Percentiles rank a stretch among this genome's conserved stretches.
phyloP scores from a whole-genome alignment of 2,797 vertebrate genomes.

The Rhyacichthys aspro region DNA sequence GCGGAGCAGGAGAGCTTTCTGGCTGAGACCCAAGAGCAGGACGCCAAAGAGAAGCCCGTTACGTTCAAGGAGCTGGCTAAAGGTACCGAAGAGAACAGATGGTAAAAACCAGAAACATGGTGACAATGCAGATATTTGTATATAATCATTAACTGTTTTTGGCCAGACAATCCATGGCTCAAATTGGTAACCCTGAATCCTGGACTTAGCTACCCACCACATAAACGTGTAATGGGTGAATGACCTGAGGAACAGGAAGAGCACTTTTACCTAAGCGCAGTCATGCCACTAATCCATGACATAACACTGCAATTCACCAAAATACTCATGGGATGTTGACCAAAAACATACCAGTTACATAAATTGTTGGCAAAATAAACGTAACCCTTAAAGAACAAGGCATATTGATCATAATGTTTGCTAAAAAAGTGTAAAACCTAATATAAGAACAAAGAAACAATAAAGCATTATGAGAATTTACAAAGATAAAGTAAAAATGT shows the following conservation, averaged over 20 bases:
- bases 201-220: neutral
- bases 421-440: too few relatives aligned
- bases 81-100: conserved; percentile 57
- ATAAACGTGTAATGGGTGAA: conserved; percentile 29
- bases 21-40: conserved; percentile 39
- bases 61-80: conserved; percentile 72
- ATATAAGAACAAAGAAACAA: too few relatives aligned
- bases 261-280: neutral
- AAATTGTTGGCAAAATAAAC: too few relatives aligned
- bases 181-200: conserved; percentile 17
- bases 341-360: too few relatives aligned
- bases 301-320: neutral
- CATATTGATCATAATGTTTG: too few relatives aligned
- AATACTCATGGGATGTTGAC: neutral
- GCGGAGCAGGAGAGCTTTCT: conserved; percentile 77
- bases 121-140: neutral
- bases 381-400: too few relatives aligned
- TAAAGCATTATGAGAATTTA: too few relatives aligned
- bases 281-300: neutral
- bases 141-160: conserved; percentile 44
- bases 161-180: neutral
- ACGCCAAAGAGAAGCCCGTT: conserved; percentile 56
- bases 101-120: neutral
- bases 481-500: too few relatives aligned
- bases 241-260: conserved; percentile 1